phyloP scores from a whole-genome alignment of 2,888 invertebrate species.

The Drosophila longiperda region DNA sequence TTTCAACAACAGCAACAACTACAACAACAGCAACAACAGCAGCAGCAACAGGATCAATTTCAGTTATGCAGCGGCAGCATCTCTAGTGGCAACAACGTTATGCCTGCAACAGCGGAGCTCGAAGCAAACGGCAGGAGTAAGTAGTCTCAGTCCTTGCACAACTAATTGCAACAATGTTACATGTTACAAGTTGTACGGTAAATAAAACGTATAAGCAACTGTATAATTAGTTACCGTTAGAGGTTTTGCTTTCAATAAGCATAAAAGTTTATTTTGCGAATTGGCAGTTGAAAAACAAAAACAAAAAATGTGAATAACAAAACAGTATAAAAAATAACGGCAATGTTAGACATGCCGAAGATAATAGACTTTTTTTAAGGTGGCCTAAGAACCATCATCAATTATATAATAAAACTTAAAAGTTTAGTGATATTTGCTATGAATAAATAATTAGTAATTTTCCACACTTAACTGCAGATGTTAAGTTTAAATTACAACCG shows the following conservation, averaged over 20 bases:
- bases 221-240: background rate
- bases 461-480: background rate
- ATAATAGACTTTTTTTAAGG: background rate
- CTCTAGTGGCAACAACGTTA: conserved; percentile 30
- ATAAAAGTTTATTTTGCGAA: background rate
- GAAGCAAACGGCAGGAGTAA: conserved; percentile 79
- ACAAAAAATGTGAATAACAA: background rate
- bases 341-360: background rate
- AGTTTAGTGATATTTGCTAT: background rate
- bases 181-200: background rate
- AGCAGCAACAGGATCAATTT: conserved; percentile 54
- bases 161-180: background rate
- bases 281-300: background rate
- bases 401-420: background rate
- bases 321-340: background rate
- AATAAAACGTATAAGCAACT: background rate
- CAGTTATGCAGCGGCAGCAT: conserved; percentile 40
- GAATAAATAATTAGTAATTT: background rate
- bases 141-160: conserved; percentile 9
- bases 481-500: background rate
- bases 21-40: conserved; percentile 45
- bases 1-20: conserved; percentile 78
- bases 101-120: conserved; percentile 43
- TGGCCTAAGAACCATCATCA: background rate
- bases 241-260: background rate